Evolutionary conservation across 2,797 vertebrate genomes (phyloP), one percentile per base, ranked within the genome.

Genomic region (Dallia pectoralis): DNA sequence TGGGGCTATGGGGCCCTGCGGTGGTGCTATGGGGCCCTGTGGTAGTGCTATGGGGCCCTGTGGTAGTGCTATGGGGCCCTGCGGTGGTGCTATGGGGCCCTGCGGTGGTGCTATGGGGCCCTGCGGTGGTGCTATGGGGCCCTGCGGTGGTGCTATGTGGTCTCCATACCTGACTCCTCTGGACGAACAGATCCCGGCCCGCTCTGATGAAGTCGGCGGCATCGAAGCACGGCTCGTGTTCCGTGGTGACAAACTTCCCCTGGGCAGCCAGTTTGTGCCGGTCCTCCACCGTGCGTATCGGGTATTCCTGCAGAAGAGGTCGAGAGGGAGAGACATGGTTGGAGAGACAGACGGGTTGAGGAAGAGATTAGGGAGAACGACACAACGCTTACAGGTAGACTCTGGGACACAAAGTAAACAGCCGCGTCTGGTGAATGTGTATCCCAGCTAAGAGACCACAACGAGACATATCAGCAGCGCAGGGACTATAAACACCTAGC

Each of bases 181-280:
- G 98, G 67, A 93, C 98, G 86, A 99, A 99, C 69, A 99, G 95
- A 87, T 99, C 98, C 86, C 88, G 96, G 79, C 97, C 98, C 64
- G 98, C 98, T 87, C 98, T 91, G 77, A 99, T 99, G 87, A 99
- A 99, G 88, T 99, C 98, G 59, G 98, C 98, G 81, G 98, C 98
- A 72, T 99, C 98, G 73, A 99, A 99, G 81, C 98, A 99, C 1
- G 98, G 98, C 89, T 99, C 98, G 33, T 95, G 93, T 89, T 99
- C 98, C 0, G 98, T 99, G 71, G 98, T 99, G 77, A 99, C 98
- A 85, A 99, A 99, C 89, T 97, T 99, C 76, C 98, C 98, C 89
- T 96, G 91, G 82, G 96, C 94, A 56, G 97, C 97, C 86, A 99
- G 89, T 73, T 94, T 95, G 84, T 99, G 96, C 86, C 98, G 92